Conservation (phyloP, 2,113 vertebrate species). For the Trinectes maculatus region DNA sequence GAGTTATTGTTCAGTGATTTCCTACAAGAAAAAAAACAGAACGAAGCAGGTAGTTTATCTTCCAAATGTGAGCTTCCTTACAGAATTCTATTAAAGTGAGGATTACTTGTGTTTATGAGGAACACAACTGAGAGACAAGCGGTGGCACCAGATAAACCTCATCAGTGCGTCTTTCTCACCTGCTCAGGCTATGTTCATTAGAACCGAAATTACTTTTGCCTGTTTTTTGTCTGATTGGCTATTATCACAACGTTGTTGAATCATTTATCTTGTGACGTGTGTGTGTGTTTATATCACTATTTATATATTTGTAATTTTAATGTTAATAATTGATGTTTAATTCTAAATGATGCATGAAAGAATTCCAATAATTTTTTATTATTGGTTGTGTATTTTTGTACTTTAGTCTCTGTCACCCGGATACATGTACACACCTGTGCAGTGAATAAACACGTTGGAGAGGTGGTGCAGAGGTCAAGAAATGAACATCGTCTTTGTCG, state of each 20-base stretch:
- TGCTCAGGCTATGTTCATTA: too few species aligned
- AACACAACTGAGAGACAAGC: constrained; percentile 5
- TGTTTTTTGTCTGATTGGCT: background rate
- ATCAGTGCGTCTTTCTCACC: background rate
- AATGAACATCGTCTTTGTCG: constrained; percentile 15
- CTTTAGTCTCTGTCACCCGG: background rate
- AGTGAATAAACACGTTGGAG: constrained; percentile 1
- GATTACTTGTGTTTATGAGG: too few species aligned
- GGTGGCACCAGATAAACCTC: constrained; percentile 20
- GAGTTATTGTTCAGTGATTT: constrained; percentile 12
- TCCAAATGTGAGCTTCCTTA: constrained; percentile 11
- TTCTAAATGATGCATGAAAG: background rate
- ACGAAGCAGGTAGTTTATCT: constrained; percentile 1
- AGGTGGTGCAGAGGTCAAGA: constrained; percentile 7
- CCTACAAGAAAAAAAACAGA: constrained; percentile 1
- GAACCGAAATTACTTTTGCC: too few species aligned
- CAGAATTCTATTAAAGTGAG: constrained; percentile 28
- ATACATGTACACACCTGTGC: constrained; percentile 13
- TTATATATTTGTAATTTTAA: background rate
- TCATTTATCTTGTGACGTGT: background rate
- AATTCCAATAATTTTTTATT: background rate
- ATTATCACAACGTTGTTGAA: background rate
- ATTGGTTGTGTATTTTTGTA: background rate
- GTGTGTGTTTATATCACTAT: too few species aligned
- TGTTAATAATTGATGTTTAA: background rate